Conservation (phyloP, 2,888 invertebrate species). For the Schrankia costaestrigalis region DNA sequence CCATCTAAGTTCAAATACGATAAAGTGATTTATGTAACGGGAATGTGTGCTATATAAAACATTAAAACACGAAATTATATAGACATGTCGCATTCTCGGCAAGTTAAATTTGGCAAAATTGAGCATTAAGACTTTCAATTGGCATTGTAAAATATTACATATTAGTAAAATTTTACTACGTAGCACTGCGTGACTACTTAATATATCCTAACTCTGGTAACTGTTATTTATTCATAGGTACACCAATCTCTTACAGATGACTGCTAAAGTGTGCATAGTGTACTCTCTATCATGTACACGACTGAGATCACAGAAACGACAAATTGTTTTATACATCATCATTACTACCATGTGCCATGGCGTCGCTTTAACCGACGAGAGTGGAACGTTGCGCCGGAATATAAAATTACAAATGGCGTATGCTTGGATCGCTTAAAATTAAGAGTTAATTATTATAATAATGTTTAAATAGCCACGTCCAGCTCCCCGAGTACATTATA, state of each 20-base stretch:
- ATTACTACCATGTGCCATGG: constrained; percentile 5
- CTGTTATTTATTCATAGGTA: constrained; percentile 70
- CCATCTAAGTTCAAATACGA: constrained; percentile 37
- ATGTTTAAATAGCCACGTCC: constrained; percentile 8
- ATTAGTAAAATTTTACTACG: constrained; percentile 59
- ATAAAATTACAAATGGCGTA: constrained; percentile 14
- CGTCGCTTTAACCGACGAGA: background rate
- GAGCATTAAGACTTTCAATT: constrained; percentile 77
- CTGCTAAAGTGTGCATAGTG: constrained; percentile 40
- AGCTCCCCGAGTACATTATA: constrained; percentile 6
- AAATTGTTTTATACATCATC: constrained; percentile 13
- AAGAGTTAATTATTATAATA: constrained; percentile 9
- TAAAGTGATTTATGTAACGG: constrained; percentile 37
- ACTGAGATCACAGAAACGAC: constrained; percentile 34
- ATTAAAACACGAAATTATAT: constrained; percentile 53
- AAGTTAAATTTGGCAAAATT: constrained; percentile 81
- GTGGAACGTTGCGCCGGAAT: background rate
- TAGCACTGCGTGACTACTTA: constrained; percentile 64
- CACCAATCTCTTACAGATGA: constrained; percentile 50
- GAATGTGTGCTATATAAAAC: constrained; percentile 47
- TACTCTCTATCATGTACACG: constrained; percentile 33
- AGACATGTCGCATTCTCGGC: constrained; percentile 72
- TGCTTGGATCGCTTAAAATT: constrained; percentile 8
- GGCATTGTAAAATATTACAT: constrained; percentile 67
- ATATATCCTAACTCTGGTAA: constrained; percentile 75